These are phyloP conservation scores for Drosophila tripunctata DNA, from an alignment of 2,888 invertebrate species.

Conservation along the genomic window DNA sequence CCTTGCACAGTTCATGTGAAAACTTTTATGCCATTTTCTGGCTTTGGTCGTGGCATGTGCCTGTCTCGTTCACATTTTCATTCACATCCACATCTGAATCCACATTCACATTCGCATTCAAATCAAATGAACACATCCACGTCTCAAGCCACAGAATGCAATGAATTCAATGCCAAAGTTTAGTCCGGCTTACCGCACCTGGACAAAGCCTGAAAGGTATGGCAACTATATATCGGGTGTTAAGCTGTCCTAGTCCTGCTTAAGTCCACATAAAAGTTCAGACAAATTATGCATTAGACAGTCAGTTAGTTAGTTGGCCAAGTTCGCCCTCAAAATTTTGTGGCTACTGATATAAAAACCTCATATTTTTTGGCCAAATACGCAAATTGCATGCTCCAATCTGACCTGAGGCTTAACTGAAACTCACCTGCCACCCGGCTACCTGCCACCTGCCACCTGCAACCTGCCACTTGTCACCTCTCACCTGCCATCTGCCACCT, in stretches of 20 bases:
- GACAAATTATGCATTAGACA: constrained; percentile 80
- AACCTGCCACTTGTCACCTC: not conserved
- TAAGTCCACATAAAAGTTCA: constrained; percentile 60
- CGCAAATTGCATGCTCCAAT: constrained; percentile 39
- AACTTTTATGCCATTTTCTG: constrained; percentile 71
- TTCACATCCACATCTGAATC: constrained; percentile 73
- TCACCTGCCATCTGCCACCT: not conserved
- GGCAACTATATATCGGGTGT: constrained; percentile 23
- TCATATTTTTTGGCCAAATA: constrained; percentile 41
- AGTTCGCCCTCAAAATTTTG: constrained; percentile 43
- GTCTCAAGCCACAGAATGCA: constrained; percentile 69
- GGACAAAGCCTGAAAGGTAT: constrained; percentile 41
- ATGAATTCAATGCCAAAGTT: constrained; percentile 77
- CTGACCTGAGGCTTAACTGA: constrained; percentile 5
- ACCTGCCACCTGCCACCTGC: constrained; percentile 9
- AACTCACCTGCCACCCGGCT: constrained; percentile 7
- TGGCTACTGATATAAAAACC: constrained; percentile 34
- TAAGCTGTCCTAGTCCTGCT: constrained; percentile 36
- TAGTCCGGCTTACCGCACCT: constrained; percentile 51
- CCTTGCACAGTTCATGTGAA: constrained; percentile 57
- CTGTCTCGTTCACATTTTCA: constrained; percentile 42
- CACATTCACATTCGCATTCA: constrained; percentile 65
- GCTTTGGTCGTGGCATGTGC: constrained; percentile 20
- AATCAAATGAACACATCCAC: constrained; percentile 77
- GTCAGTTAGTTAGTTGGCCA: constrained; percentile 63